phyloP scores from a whole-genome alignment of 2,888 invertebrate genomes.

The Calameuta idolon region DNA sequence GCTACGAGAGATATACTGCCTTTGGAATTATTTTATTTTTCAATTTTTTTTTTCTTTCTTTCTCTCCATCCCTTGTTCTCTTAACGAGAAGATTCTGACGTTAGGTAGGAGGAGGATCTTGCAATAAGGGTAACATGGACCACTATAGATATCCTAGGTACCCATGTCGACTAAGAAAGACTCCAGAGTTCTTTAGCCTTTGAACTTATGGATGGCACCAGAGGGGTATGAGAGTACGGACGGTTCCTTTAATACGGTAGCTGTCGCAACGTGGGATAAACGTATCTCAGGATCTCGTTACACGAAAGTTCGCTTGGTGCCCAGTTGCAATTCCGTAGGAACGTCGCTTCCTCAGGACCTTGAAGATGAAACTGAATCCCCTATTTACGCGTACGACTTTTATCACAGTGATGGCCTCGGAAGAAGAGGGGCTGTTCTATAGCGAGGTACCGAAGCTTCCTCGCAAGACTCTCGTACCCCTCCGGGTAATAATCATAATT shows the following conservation, averaged over 20 bases:
- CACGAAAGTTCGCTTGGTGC: constrained; percentile 38
- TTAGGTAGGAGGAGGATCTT: neutral
- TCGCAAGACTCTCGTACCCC: constrained; percentile 32
- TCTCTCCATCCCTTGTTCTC: neutral
- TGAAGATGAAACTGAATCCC: constrained; percentile 53
- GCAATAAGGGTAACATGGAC: neutral
- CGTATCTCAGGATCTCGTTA: constrained; percentile 14
- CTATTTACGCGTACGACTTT: constrained; percentile 57
- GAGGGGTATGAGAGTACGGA: neutral
- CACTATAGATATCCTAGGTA: neutral
- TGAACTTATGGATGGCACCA: neutral
- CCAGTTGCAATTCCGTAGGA: constrained; percentile 40
- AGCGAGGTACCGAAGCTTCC: constrained; percentile 18
- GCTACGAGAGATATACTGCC: neutral
- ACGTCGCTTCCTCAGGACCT: constrained; percentile 38
- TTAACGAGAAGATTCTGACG: neutral
- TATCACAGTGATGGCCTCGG: constrained; percentile 37
- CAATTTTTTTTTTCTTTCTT: neutral
- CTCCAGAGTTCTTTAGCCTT: neutral
- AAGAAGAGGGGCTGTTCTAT: neutral
- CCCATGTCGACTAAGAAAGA: neutral
- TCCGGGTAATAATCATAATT: constrained; percentile 57
- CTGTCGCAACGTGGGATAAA: constrained; percentile 21
- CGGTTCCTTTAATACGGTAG: neutral
- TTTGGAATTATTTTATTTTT: neutral